These are phyloP conservation scores for Galemys pyrenaicus DNA, from an alignment of 2,113 vertebrate species.

Conservation along the genomic window DNA sequence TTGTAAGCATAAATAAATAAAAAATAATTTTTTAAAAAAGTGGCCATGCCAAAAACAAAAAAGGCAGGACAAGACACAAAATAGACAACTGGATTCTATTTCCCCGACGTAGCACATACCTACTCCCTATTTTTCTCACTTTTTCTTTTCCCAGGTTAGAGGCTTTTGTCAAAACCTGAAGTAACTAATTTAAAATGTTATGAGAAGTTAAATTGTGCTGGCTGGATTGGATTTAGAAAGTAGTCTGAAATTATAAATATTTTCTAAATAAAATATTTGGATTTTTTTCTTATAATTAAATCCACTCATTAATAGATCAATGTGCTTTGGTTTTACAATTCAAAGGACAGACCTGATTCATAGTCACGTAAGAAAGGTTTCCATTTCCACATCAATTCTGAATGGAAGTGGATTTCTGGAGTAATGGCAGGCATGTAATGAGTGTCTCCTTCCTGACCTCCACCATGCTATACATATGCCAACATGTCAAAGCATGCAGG, in stretches of 20 bases:
- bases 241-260: not conserved
- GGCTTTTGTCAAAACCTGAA: not conserved
- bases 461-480: not conserved
- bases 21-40: too few relatives aligned
- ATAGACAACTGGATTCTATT: not conserved
- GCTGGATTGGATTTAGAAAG: not conserved
- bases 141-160: not conserved
- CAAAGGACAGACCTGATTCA: not conserved
- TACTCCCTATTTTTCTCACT: not conserved
- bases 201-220: not conserved
- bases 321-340: not conserved
- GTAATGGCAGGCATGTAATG: not conserved
- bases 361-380: not conserved
- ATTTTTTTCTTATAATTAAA: not conserved
- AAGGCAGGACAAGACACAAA: not conserved
- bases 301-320: not conserved
- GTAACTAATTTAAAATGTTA: conserved; percentile 9
- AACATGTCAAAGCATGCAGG: not conserved
- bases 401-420: not conserved
- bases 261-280: not conserved
- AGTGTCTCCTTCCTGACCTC: not conserved
- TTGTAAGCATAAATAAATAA: too few relatives aligned
- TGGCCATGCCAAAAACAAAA: not conserved
- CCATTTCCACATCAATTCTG: not conserved
- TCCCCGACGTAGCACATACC: not conserved